phyloP scores from a whole-genome alignment of 2,888 invertebrate genomes.

The Eucriotettix oculatus region DNA sequence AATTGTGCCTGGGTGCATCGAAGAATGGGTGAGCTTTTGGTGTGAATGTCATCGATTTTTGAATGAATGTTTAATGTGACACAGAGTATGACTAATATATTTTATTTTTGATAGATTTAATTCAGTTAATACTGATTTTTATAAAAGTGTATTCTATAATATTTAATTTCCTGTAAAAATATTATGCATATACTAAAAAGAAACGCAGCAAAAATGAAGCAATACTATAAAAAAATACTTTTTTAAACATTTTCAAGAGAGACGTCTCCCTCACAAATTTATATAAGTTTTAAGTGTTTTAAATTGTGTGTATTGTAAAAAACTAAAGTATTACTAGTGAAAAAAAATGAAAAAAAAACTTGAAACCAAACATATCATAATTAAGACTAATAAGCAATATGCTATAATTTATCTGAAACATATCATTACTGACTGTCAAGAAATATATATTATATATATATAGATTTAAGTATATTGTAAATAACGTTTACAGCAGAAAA shows the following conservation, averaged over 20 bases:
- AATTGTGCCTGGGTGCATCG: slow-evolving; percentile 1
- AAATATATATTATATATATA: not conserved
- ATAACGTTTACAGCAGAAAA: not conserved
- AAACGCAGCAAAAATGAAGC: not conserved
- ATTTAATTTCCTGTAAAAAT: not conserved
- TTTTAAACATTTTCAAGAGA: not conserved
- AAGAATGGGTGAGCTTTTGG: not conserved
- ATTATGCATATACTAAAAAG: not conserved
- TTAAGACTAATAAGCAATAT: slow-evolving; percentile 12
- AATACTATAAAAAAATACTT: not conserved
- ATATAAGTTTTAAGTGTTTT: slow-evolving; percentile 5
- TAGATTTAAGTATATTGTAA: not conserved
- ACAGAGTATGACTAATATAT: not conserved
- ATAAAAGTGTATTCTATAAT: not conserved
- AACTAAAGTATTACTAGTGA: not conserved
- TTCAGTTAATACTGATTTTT: not conserved
- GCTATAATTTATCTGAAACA: not conserved
- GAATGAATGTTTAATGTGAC: not conserved
- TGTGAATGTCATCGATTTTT: too few species aligned
- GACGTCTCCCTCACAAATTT: not conserved
- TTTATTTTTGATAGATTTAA: slow-evolving; percentile 3
- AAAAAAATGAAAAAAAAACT: not conserved
- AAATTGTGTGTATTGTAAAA: not conserved
- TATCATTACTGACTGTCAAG: not conserved
- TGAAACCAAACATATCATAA: slow-evolving; percentile 11